These are phyloP conservation scores for Scotopteryx bipunctaria DNA, from an alignment of 2,888 invertebrate species.

Conservation along the genomic window DNA sequence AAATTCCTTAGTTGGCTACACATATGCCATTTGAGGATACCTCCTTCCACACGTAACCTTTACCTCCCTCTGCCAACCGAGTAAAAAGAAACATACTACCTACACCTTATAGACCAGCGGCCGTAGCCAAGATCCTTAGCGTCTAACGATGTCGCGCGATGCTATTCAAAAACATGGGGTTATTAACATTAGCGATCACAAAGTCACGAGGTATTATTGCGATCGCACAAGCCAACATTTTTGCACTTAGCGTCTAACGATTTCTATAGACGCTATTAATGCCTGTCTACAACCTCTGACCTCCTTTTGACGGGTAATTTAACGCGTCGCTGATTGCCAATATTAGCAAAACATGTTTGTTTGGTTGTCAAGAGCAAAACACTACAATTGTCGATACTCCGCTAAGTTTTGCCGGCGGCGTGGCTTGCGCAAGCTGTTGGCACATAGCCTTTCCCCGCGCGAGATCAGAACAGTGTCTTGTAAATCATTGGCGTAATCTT, in stretches of 20 bases:
- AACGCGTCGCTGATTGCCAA: slow-evolving; percentile 3
- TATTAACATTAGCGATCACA: too few species aligned
- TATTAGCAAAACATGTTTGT: slow-evolving; percentile 10
- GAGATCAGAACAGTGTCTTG: slow-evolving; percentile 15
- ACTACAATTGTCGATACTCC: slow-evolving; percentile 11
- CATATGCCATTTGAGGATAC: neutral
- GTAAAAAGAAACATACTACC: too few species aligned
- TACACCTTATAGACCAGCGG: too few species aligned
- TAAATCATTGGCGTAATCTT: slow-evolving; percentile 14
- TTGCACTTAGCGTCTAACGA: too few species aligned
- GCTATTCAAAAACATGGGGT: too few species aligned
- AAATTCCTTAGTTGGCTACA: too few species aligned
- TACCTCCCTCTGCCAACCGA: neutral
- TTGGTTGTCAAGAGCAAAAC: slow-evolving; percentile 15
- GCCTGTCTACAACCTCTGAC: neutral
- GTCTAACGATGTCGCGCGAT: too few species aligned
- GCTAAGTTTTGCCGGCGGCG: slow-evolving; percentile 8
- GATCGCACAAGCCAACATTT: too few species aligned
- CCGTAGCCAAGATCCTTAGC: too few species aligned
- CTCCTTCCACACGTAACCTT: neutral
- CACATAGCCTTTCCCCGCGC: slow-evolving; percentile 10
- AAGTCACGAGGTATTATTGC: too few species aligned
- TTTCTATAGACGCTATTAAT: too few species aligned
- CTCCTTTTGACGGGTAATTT: slow-evolving; percentile 2
- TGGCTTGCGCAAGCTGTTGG: slow-evolving; percentile 21